phyloP scores from a whole-genome alignment of 1,140 invertebrate species.

The Orius insidiosus region DNA sequence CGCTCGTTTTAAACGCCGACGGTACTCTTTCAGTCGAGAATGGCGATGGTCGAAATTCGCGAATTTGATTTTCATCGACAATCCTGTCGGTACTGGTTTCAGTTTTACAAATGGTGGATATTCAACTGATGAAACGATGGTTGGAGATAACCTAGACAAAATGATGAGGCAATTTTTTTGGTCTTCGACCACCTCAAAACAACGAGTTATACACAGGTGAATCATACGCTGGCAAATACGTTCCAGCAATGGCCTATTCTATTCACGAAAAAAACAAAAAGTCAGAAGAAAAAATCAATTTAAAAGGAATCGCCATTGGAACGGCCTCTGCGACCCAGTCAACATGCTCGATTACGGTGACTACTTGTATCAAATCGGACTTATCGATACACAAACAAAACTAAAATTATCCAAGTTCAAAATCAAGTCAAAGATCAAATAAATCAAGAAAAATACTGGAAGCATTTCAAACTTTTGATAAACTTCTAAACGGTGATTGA shows the following conservation, averaged over 20 bases:
- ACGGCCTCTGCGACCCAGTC: constrained; percentile 44
- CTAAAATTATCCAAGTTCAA: not conserved
- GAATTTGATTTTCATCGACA: constrained; percentile 71
- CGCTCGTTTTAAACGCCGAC: constrained; percentile 10
- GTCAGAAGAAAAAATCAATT: constrained; percentile 21
- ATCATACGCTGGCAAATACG: constrained; percentile 38
- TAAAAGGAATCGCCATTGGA: constrained; percentile 38
- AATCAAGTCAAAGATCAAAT: constrained; percentile 10
- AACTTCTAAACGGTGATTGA: constrained; percentile 9
- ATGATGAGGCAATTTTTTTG: constrained; percentile 49
- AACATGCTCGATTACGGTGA: constrained; percentile 43
- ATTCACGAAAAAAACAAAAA: constrained; percentile 25
- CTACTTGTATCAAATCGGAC: constrained; percentile 43
- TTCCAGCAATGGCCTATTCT: constrained; percentile 31
- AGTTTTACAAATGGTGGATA: constrained; percentile 57
- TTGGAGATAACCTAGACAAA: constrained; percentile 45
- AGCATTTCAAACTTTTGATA: constrained; percentile 6
- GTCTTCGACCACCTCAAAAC: constrained; percentile 28
- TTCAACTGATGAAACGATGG: constrained; percentile 42
- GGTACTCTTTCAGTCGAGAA: constrained; percentile 42
- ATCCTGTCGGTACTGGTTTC: constrained; percentile 67
- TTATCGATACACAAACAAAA: constrained; percentile 34
- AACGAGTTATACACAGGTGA: constrained; percentile 29
- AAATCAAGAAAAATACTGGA: constrained; percentile 17
- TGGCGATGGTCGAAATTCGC: constrained; percentile 56